Evolutionary conservation across 2,113 vertebrate species (phyloP), one percentile per base, ranked within the genome.

Genomic region (Mellivora capensis): DNA sequence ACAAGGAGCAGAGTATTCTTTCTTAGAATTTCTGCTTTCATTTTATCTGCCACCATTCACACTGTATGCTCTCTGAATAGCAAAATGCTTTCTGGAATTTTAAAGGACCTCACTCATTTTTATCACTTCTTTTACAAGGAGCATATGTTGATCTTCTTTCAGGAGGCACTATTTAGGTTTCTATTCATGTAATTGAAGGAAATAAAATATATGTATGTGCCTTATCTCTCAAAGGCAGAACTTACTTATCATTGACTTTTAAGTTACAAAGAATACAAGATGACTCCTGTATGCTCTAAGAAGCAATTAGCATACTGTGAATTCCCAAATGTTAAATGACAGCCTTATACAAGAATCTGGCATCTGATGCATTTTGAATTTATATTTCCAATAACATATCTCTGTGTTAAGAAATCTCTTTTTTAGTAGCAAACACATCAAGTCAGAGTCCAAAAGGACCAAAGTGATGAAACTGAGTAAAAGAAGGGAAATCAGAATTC

Each of bases 221-320:
- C 94, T 98, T 96, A 96, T 97, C 94, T 97, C 94, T 90, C 93
- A 95, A 92, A 94, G 77, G 62, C 95, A 96, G 85, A 83, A 57
- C 71, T 34, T 95, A 69, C 62, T 96, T 96, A 95, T 84, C 85
- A 79, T 37, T 96, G 83, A 93, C 69, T 95, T 95, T 96, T 85
- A 96, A 80, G 71, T 93, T 96, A 37, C 62, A 85, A 92, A 80
- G 61, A 88, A 88, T 94, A 80, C 59, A 77, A 1, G 23, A 96
- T 91, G 80, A 95, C 52, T 94, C 92, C 76, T 96, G 59, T 62
- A 39, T 96, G 76, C 7, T 71, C 81, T 57, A 62, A 94, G 87
- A 96, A 96, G 57, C 71, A 95, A 85, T 98, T 97, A 94, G 52
- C 95, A 97, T 97, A 94, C 57, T 81, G 90, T 93, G 90, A 96